Evolutionary conservation across 1,140 invertebrate genomes (phyloP).

Genomic region (Thaumatotibia leucotreta): DNA sequence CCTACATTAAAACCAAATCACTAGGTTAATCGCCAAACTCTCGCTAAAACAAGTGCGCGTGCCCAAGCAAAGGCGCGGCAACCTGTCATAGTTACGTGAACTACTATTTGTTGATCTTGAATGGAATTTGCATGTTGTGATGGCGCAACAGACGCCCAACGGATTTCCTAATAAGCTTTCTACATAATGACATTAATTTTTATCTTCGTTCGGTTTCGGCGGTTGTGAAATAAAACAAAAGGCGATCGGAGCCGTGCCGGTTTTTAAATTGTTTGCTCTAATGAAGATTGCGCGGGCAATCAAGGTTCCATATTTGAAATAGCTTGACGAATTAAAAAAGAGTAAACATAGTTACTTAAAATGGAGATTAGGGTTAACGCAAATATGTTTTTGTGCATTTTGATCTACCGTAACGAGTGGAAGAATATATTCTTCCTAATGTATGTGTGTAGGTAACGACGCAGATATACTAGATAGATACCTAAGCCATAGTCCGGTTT

Average conservation of each 20-base stretch:
- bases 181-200: slow-evolving; percentile 1
- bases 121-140: slow-evolving; percentile 10
- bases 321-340: not conserved
- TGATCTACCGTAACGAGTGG: no score
- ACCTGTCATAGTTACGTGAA: slow-evolving; percentile 8
- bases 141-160: not conserved
- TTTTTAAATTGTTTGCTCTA: not conserved
- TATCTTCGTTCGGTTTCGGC: not conserved
- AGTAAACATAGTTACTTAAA: no score
- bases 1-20: not conserved
- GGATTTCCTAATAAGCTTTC: slow-evolving; percentile 6
- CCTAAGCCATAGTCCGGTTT: no score
- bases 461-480: no score
- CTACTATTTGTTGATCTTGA: slow-evolving; percentile 9
- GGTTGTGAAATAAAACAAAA: not conserved
- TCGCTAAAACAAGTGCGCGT: not conserved
- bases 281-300: not conserved
- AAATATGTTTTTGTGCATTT: no score
- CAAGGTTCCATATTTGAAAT: not conserved
- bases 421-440: no score
- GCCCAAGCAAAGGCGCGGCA: not conserved
- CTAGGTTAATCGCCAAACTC: not conserved
- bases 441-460: no score
- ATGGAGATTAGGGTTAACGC: no score
- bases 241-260: not conserved